Evolutionary conservation across 2,888 invertebrate genomes (phyloP).

Genomic region (Dryococelus australis): DNA sequence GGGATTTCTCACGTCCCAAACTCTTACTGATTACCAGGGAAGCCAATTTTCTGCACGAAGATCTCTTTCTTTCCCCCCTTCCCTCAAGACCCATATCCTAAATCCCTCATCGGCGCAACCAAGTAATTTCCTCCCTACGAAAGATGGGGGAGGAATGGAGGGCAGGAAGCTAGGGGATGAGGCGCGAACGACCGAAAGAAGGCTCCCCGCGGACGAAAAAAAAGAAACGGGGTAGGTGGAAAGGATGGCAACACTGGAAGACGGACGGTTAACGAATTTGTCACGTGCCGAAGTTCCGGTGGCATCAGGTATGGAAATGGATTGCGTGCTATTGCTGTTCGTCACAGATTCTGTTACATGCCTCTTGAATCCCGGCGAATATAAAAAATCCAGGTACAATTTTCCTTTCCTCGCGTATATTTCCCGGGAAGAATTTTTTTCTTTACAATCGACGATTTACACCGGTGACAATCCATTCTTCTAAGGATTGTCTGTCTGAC

Average conservation of each 20-base stretch:
- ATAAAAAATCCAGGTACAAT: neutral
- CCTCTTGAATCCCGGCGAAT: neutral
- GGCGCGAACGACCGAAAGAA: too few relatives aligned
- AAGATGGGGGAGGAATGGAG: neutral
- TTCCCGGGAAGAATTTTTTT: neutral
- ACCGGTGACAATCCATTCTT: neutral
- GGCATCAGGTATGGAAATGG: constrained; percentile 1
- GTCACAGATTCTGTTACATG: neutral
- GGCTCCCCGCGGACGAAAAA: too few relatives aligned
- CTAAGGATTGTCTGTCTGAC: neutral
- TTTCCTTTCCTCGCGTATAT: neutral
- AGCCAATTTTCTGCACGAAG: neutral
- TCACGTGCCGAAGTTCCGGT: neutral
- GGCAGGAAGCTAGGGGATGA: too few relatives aligned
- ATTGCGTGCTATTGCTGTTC: neutral
- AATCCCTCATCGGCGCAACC: neutral
- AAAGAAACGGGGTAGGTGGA: too few relatives aligned
- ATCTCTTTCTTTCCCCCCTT: neutral
- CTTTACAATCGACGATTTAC: neutral
- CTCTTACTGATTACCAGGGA: constrained; percentile 16
- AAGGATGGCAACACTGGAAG: neutral
- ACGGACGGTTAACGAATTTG: neutral
- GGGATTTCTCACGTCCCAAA: neutral
- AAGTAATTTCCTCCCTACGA: neutral
- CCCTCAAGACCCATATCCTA: neutral